Base-by-base conservation (phyloP, 2,888 invertebrate genomes). In the Hyalella azteca region DNA sequence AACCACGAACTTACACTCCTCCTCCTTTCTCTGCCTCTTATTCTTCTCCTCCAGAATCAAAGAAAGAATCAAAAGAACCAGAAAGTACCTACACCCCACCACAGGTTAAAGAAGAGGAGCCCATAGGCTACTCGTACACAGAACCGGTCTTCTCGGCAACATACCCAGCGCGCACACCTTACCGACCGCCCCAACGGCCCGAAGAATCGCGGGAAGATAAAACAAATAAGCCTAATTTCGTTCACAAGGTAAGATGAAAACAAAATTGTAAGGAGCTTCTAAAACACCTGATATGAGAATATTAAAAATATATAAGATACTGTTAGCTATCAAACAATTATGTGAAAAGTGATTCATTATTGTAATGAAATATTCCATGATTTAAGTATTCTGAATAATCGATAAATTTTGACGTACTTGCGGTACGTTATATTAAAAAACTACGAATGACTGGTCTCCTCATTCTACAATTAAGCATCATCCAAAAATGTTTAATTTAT, bases 11-110 rank as follows among this genome's bases (percentile, higher is more conserved):
- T 29, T 66, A 66, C 36, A 9, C 66, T 19, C 13, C 66, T 9
- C 66, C 66, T 36, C 36, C 66, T 4, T 59, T 59, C 29, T 59
- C 59, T 59, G 22, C 59, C 3, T 66, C 66, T 7, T 66, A 66
- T 19, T 66, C 66, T 3, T 4, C 39, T 1, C 66, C 66, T 36
- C 2, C 36, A 5, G 39, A 32, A n/a, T 36, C 66, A 32, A 29
- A 32, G 29, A 36, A 66, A 36, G 36, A 32, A 7, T 39, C 36
- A 2, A 66, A 36, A 9, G 66, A 9, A 36, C 66, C 66, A 15
- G 39, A 1, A 22, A 32, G 36, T 2, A n/a, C 36, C 36, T 66
- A 66, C 4, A 19, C 13, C 0, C 66, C 36, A 36, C 66, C 66
- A n/a, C 36, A 66, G 36, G 13, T 39, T 0, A 36, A 36, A 29